Percentiles rank a stretch among this genome's conserved stretches.
These are phyloP conservation scores for Meloidogyne hapla DNA, from an alignment of 1,140 invertebrate genomes.

Conservation along the genomic window DNA sequence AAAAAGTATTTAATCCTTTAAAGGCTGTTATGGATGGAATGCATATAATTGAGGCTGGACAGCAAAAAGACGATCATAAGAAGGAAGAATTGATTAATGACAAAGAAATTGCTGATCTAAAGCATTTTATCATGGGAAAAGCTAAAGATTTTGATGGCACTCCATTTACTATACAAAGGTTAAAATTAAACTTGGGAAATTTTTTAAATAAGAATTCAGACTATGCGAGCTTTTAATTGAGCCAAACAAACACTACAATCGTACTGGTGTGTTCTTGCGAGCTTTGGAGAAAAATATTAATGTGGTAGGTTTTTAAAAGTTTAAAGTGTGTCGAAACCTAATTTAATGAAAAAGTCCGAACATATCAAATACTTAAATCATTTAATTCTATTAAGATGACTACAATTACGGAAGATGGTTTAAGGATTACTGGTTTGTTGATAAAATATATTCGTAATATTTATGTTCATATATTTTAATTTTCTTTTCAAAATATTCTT, in stretches of 20 bases:
- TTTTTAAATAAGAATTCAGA: slow-evolving; percentile 8
- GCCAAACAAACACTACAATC: slow-evolving; percentile 50
- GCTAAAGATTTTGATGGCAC: slow-evolving; percentile 48
- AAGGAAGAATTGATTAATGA: slow-evolving; percentile 30
- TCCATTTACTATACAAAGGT: slow-evolving; percentile 56
- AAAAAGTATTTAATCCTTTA: slow-evolving; percentile 14
- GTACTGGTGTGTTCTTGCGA: slow-evolving; percentile 52
- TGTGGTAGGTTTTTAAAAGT: slow-evolving; percentile 43
- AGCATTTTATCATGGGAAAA: slow-evolving; percentile 49
- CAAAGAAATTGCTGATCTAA: slow-evolving; percentile 29
- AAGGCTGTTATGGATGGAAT: slow-evolving; percentile 55
- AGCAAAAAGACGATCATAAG: slow-evolving; percentile 17
- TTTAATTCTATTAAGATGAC: slow-evolving; percentile 15
- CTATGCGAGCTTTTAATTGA: slow-evolving; percentile 49
- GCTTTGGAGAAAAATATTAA: slow-evolving; percentile 57
- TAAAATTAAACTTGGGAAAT: neutral
- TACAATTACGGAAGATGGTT: slow-evolving; percentile 21
- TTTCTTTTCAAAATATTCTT: too few species aligned
- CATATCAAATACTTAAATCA: neutral
- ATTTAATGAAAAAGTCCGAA: neutral
- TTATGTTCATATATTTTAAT: too few species aligned
- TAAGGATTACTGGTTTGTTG: slow-evolving; percentile 20
- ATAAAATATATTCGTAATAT: neutral
- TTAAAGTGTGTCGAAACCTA: neutral
- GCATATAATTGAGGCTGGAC: slow-evolving; percentile 39